Conservation (phyloP, 2,113 vertebrate genomes). For the Camelus bactrianus region DNA sequence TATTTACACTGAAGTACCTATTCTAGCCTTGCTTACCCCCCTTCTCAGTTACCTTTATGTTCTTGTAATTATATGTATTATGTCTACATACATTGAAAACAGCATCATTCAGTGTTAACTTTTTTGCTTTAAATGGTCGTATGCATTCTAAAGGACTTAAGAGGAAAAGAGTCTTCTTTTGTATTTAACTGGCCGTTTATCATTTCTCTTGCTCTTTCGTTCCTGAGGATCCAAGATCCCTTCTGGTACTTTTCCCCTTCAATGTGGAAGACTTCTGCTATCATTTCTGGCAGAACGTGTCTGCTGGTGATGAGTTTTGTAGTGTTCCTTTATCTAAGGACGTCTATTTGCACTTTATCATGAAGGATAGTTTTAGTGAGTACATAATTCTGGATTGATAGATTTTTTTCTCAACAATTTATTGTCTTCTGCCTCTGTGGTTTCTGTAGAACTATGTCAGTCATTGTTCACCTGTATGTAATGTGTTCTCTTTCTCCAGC, state of each 20-base stretch:
- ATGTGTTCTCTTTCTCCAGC: neutral
- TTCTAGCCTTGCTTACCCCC: neutral
- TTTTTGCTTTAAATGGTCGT: neutral
- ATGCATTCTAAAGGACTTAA: neutral
- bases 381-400: neutral
- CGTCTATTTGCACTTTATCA: neutral
- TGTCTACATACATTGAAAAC: neutral
- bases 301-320: neutral
- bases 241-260: neutral
- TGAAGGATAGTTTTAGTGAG: slow-evolving; percentile 6
- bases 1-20: neutral
- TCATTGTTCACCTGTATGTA: neutral
- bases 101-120: neutral
- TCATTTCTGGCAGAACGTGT: neutral
- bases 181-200: neutral
- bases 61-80: neutral
- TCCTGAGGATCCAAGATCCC: neutral
- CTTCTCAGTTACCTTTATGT: neutral
- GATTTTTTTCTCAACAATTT: neutral
- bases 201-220: neutral
- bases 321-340: neutral
- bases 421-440: neutral
- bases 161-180: neutral
- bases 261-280: neutral
- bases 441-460: neutral